Evolutionary conservation across 23 tunicate species (phyloP).

Genomic region (Oikopleura dioica): DNA sequence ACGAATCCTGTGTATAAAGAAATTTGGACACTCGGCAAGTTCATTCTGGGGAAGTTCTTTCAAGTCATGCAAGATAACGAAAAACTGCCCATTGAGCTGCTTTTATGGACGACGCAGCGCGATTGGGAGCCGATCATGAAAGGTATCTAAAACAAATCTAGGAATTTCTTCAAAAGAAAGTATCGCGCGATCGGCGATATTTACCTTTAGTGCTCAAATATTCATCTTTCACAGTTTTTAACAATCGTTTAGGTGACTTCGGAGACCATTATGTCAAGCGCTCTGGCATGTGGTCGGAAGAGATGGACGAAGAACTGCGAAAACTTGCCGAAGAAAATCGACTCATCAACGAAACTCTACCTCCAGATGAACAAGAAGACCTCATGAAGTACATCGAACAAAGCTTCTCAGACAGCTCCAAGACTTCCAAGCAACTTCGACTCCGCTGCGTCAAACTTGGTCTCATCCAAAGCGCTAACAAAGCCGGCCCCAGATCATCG

Average conservation of each 20-base stretch:
- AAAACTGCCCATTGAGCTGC: constrained; percentile 7
- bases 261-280: not conserved
- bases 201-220: no score
- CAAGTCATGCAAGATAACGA: not conserved
- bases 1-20: not conserved
- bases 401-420: not conserved
- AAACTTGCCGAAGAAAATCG: not conserved
- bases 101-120: not conserved
- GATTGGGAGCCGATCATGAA: not conserved
- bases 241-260: not conserved
- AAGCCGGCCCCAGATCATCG: not conserved
- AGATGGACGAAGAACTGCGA: not conserved
- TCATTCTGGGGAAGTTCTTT: constrained; percentile 10
- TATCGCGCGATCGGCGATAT: no score
- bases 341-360: not conserved
- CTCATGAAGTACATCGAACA: not conserved
- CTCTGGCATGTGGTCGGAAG: not conserved
- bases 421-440: not conserved
- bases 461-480: not conserved
- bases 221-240: not conserved
- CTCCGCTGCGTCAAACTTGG: constrained; percentile 3
- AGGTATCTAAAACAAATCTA: no score
- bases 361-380: not conserved
- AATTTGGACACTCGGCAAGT: constrained; percentile 7
- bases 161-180: no score